Conservation (phyloP, 2,888 invertebrate genomes). For the Plusia festucae region DNA sequence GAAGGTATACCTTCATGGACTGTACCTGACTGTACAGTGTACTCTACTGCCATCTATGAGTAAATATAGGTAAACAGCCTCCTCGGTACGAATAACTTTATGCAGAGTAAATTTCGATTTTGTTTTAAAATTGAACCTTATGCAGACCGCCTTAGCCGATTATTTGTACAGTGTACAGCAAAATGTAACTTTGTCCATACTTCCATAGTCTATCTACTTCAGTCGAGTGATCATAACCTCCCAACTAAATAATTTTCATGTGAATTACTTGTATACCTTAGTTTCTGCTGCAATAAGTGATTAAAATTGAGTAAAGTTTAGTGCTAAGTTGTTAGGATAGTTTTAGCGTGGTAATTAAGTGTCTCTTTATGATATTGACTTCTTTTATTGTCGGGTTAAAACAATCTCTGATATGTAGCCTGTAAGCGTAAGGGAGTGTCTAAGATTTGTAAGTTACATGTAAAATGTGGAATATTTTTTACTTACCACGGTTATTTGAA, state of each 20-base stretch:
- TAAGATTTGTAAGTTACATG: constrained; percentile 25
- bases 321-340: not conserved
- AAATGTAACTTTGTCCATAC: constrained; percentile 17
- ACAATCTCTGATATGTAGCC: constrained; percentile 27
- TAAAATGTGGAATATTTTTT: not conserved
- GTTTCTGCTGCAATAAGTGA: constrained; percentile 8
- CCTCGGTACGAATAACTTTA: constrained; percentile 12
- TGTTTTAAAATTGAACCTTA: constrained; percentile 26
- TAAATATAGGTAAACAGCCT: not conserved
- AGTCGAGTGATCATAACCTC: constrained; percentile 41
- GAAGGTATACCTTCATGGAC: too few species aligned
- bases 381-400: constrained; percentile 25
- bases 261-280: constrained; percentile 31
- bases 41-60: constrained; percentile 38
- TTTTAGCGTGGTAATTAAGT: not conserved
- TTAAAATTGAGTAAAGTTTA: constrained; percentile 4
- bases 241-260: constrained; percentile 39
- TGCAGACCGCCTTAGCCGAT: fast-evolving
- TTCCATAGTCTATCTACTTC: constrained; percentile 23
- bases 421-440: constrained; percentile 24
- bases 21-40: too few species aligned
- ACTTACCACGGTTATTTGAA: fast-evolving
- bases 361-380: not conserved
- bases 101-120: not conserved
- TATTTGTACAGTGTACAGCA: not conserved